Conservation (phyloP, 1,140 invertebrate genomes). For the Nixonia krombeini region DNA sequence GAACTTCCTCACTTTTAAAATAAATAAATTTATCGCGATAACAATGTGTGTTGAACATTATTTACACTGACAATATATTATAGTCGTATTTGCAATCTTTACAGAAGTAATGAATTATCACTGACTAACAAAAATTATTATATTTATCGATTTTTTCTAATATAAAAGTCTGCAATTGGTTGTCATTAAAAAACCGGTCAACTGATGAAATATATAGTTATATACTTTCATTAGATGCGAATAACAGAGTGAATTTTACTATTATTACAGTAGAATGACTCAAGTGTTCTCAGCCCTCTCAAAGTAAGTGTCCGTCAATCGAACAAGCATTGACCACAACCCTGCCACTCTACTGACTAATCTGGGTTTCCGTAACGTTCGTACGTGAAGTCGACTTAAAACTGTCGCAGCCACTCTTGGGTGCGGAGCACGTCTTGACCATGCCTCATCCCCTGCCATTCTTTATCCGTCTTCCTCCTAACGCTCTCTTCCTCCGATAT, state of each 20-base stretch:
- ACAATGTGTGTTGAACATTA: too few species aligned
- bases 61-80: too few species aligned
- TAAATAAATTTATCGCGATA: too few species aligned
- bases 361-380: constrained; percentile 56
- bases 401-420: constrained; percentile 65
- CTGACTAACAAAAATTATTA: too few species aligned
- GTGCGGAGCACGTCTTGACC: constrained; percentile 67
- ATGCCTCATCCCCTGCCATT: constrained; percentile 48
- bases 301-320: constrained; percentile 49
- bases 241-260: constrained; percentile 9
- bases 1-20: too few species aligned
- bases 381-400: constrained; percentile 50
- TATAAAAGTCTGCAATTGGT: too few species aligned
- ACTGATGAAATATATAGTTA: too few species aligned
- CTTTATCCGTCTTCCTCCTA: constrained; percentile 26
- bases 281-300: constrained; percentile 41
- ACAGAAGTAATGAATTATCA: too few species aligned
- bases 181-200: too few species aligned
- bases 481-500: constrained; percentile 35
- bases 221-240: too few species aligned
- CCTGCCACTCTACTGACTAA: constrained; percentile 52
- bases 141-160: too few species aligned
- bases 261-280: constrained; percentile 30
- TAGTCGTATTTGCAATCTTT: too few species aligned
- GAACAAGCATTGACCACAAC: constrained; percentile 46